Evolutionary conservation across 92 coral and sea anemone genomes (phyloP).

Genomic region (Porites divaricata): DNA sequence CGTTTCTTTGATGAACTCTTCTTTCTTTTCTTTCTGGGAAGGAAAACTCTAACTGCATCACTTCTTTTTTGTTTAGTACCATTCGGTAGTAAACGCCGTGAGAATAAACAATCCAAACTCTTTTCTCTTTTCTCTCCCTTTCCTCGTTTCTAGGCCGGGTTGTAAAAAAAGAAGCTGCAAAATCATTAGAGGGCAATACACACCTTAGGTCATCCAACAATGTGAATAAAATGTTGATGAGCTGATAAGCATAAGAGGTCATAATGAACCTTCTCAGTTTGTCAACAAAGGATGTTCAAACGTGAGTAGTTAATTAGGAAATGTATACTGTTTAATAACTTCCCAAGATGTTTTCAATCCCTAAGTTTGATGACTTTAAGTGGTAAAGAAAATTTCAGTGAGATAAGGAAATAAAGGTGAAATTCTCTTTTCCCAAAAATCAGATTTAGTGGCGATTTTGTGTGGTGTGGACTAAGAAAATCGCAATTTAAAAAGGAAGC

Average conservation of each 20-base stretch:
- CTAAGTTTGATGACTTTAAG: too few species aligned
- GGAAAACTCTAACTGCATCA: too few species aligned
- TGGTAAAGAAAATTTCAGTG: too few species aligned
- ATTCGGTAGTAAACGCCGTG: too few species aligned
- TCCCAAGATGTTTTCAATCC: conserved; percentile 5
- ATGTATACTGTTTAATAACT: background rate
- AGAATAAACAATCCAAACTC: too few species aligned
- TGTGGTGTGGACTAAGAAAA: too few species aligned
- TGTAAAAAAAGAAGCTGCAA: background rate
- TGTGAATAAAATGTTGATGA: conserved; percentile 13
- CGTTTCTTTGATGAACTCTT: too few species aligned
- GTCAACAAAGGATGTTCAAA: conserved; percentile 23
- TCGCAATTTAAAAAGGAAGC: background rate
- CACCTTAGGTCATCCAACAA: background rate
- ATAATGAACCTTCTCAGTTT: conserved; percentile 18
- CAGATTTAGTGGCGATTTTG: too few species aligned
- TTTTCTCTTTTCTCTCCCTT: too few species aligned
- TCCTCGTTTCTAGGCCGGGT: too few species aligned
- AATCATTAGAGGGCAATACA: background rate
- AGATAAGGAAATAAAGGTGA: background rate
- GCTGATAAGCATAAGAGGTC: conserved; percentile 11
- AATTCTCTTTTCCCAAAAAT: background rate
- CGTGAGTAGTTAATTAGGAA: background rate
- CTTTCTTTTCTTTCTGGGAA: too few species aligned
- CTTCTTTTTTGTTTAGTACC: too few species aligned